Base-by-base conservation (phyloP, 2,797 vertebrate species). In the Notamacropus eugenii region DNA sequence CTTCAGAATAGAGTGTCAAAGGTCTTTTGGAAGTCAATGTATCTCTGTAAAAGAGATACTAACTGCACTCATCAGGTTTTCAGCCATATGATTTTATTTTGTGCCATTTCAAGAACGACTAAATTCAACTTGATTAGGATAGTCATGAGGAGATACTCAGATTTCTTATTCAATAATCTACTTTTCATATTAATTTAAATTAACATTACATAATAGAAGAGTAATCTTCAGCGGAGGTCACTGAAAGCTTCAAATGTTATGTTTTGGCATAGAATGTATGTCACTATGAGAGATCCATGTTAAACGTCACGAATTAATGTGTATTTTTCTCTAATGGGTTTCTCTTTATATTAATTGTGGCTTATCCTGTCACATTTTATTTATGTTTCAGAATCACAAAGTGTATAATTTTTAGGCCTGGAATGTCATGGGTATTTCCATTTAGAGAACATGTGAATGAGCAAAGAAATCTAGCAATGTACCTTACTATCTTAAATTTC, bases 91-190 rank as follows among this genome's bases (percentile, higher is more conserved):
- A 96, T 97, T 97, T 97, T 93, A 96, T 98, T 97, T 91, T 97
- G 59, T 97, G 50, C 50, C 54, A 82, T 93, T 97, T 95, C 96
- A 92, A 82, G 96, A 95, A 96, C 97, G 95, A 93, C 97, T 92
- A 91, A 97, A 95, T 24, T 82, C 19, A 57, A 67, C 55, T 93
- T 97, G 95, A 94, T 97, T 97, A 82, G 92, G 97, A 97, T 93
- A 96, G 82, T 92, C 67, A 91, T 93, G 46, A 97, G 82, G 93
- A 96, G 97, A 96, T 55, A 95, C 57, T 97, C 56, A 56, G 94
- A 98, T 96, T 97, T 96, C 52, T 91, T 94, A 34, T 54, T 94
- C 40, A 91, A 56, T 22, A 50, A 67, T 90, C 57, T 90, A 1
- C 14, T 59, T 97, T 95, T 95, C 91, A 62, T 40, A 40, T 55